Base-by-base conservation (phyloP, 2,888 invertebrate species). In the Furcula furcula region DNA sequence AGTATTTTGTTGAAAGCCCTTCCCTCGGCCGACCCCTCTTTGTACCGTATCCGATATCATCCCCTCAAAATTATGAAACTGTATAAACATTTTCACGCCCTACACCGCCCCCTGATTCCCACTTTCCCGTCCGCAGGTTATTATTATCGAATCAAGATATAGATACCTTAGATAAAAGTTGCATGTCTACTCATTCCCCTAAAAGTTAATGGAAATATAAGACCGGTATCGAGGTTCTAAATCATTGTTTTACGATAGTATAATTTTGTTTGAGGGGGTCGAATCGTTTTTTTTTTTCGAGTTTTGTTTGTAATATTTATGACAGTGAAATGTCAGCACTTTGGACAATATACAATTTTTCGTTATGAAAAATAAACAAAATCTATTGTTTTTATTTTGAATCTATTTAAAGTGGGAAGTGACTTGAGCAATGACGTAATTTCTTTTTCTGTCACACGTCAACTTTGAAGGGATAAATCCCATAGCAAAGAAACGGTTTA, bases 11-110 rank as follows among this genome's bases (percentile, higher is more conserved):
- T 76, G 82, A 82, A 83, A 83, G 77, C 80, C 76, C 73, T 73
- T 70, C 70, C 55, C 65, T 49, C 44, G 58, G 55, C 46, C 65
- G 61, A 58, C 76, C 82, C 85, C 79, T 76, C 76, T 67, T 72
- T 74, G 67, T 69, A 55, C 60, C 64, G 68, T 67, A 76, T 81
- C 65, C 73, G 78, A 83, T 85, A 81, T 78, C 76, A 83, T 79
- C 85, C 87, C 87, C 71, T 83, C 76, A 72, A 83, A 86, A 87
- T 87, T 87, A 87, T 87, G 83, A 85, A 86, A 85, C 81, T 85
- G 86, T 87, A 86, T 86, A 84, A 86, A 88, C 84, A 86, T 86
- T 87, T 84, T 86, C 85, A 84, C 87, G 81, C 86, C 86, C 85
- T 65, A 54, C 31, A 26, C 37, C 65, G 59, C 79, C 81, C 83